phyloP scores from a whole-genome alignment of 1,140 invertebrate species.

The Thaumatotibia leucotreta region DNA sequence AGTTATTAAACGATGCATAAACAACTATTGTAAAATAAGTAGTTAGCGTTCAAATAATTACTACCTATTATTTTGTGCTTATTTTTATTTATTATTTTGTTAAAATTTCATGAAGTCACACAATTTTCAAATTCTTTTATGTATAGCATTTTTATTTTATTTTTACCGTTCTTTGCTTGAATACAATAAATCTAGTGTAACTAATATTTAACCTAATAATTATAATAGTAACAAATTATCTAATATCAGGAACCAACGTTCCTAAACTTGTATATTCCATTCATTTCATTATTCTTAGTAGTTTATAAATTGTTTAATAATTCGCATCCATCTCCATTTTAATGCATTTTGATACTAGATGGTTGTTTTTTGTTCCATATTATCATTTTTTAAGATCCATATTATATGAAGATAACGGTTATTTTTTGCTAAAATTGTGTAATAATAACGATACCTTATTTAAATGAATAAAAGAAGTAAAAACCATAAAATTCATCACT shows the following conservation, averaged over 20 bases:
- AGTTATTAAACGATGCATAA: conserved; percentile 57
- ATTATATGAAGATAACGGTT: not conserved
- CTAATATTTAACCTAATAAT: conserved; percentile 12
- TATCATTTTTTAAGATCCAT: not conserved
- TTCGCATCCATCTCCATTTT: not conserved
- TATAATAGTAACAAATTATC: conserved; percentile 13
- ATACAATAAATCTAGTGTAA: conserved; percentile 2
- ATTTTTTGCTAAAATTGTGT: not conserved
- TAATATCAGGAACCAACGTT: conserved; percentile 1
- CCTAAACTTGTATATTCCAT: conserved; percentile 14
- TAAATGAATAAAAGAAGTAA: not conserved
- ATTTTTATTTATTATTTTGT: conserved; percentile 22
- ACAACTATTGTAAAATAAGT: conserved; percentile 60
- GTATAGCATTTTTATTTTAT: conserved; percentile 7
- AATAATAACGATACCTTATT: not conserved
- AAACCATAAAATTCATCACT: not conserved
- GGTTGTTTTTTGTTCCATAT: conserved; percentile 20
- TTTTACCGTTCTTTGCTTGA: not conserved
- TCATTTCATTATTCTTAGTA: conserved; percentile 1
- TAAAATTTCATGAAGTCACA: not conserved
- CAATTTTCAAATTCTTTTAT: not conserved
- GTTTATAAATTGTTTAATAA: not conserved
- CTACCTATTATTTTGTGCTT: conserved; percentile 16
- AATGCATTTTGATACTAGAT: conserved; percentile 27
- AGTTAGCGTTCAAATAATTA: conserved; percentile 48